Conservation (phyloP, 1,140 invertebrate species). For the Bombus superbus region DNA sequence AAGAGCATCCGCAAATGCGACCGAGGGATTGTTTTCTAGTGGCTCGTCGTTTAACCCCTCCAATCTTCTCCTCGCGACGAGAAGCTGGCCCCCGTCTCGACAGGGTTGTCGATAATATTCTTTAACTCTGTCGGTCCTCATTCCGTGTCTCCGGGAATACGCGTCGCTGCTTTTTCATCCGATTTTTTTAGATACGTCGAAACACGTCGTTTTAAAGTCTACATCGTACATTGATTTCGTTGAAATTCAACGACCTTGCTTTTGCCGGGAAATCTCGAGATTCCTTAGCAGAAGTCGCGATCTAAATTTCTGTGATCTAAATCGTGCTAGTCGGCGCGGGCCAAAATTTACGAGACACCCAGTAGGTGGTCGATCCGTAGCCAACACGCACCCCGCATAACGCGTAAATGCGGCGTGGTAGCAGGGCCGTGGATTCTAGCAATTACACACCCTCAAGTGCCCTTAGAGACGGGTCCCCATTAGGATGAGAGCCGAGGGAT, state of each 20-base stretch:
- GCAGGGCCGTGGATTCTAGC: constrained; percentile 81
- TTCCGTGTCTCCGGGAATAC: constrained; percentile 26
- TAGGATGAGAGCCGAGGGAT: constrained; percentile 79
- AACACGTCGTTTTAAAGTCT: too few relatives aligned
- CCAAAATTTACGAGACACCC: constrained; percentile 69
- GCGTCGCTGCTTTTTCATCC: neutral
- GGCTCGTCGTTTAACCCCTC: constrained; percentile 81
- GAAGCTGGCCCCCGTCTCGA: constrained; percentile 37
- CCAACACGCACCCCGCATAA: constrained; percentile 72
- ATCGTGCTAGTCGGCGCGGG: neutral
- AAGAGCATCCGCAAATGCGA: constrained; percentile 75
- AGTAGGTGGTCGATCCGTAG: constrained; percentile 70
- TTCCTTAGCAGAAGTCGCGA: neutral
- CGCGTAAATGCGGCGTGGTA: constrained; percentile 79
- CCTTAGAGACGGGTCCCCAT: constrained; percentile 80
- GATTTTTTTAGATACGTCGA: too few relatives aligned
- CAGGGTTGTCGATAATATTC: constrained; percentile 60
- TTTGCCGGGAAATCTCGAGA: neutral
- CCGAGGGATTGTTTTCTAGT: constrained; percentile 80
- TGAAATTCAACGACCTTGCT: neutral
- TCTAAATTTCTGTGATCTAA: neutral
- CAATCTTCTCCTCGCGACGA: constrained; percentile 60
- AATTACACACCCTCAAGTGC: constrained; percentile 82
- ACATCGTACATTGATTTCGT: neutral
- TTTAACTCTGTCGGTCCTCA: constrained; percentile 37